A percentile compares a stretch with the other conserved stretches of the same genome.
Evolutionary conservation across 2,113 vertebrate genomes (phyloP).

Genomic region (Acanthisitta chloris): DNA sequence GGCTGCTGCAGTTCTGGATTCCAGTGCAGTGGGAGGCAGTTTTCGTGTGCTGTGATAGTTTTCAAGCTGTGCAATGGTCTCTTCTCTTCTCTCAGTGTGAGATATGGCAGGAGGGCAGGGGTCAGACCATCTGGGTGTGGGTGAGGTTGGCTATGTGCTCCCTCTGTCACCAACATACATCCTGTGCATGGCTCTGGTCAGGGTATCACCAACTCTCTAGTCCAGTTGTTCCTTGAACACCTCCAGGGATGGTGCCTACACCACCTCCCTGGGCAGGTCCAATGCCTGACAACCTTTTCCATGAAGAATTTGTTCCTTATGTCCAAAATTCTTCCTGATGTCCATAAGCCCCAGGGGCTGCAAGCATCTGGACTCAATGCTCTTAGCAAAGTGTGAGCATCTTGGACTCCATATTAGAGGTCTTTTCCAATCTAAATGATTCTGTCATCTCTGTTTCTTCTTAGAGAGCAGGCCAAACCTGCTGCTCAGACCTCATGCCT

Average conservation of each 20-base stretch:
- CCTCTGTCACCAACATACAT: fast-evolving
- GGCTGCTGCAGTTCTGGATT: not conserved
- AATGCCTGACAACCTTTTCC: too few species aligned
- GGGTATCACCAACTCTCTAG: fast-evolving
- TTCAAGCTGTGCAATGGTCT: not conserved
- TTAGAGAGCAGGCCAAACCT: not conserved
- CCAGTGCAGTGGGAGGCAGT: not conserved
- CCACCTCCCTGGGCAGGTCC: too few species aligned
- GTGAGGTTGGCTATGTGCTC: not conserved
- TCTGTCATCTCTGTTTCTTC: not conserved
- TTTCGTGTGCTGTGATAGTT: not conserved
- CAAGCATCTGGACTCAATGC: fast-evolving
- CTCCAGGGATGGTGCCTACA: too few species aligned
- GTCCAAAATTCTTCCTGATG: too few species aligned
- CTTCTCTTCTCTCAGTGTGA: not conserved
- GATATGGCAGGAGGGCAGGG: not conserved
- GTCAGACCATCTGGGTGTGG: not conserved
- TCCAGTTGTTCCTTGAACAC: too few species aligned
- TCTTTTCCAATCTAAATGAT: not conserved
- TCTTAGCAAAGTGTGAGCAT: too few species aligned
- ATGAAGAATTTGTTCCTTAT: too few species aligned
- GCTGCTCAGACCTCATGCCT: fast-evolving
- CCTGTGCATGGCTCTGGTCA: too few species aligned
- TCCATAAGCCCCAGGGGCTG: too few species aligned
- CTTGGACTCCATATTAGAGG: too few species aligned